Percentiles rank a stretch among this genome's conserved stretches.
phyloP scores from a whole-genome alignment of 2,888 invertebrate genomes.

The Ormyrus thymus region DNA sequence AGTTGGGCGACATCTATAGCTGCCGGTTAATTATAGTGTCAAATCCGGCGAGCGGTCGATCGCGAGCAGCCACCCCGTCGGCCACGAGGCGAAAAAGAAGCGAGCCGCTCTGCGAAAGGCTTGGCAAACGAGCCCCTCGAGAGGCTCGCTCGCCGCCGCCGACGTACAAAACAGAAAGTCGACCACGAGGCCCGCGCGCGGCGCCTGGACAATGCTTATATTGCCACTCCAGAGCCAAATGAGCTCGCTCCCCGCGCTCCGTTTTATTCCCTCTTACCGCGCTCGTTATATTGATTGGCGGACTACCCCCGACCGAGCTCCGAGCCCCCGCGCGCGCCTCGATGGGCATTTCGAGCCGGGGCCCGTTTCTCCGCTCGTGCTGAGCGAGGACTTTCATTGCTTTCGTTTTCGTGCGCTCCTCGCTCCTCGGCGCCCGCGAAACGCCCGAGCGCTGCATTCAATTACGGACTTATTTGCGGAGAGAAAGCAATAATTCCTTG shows the following conservation, averaged over 20 bases:
- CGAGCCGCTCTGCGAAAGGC: background rate
- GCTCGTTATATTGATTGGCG: slow-evolving; percentile 25
- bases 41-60: background rate
- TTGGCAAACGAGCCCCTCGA: too few species aligned
- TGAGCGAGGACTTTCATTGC: too few species aligned
- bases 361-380: too few species aligned
- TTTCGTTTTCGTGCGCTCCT: too few species aligned
- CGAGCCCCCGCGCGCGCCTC: too few species aligned
- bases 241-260: slow-evolving; percentile 13
- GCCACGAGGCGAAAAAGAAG: slow-evolving; percentile 1
- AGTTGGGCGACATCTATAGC: too few species aligned
- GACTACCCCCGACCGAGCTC: slow-evolving; percentile 3
- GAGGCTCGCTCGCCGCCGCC: background rate
- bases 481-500: background rate
- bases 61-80: background rate
- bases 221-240: slow-evolving; percentile 45
- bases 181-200: background rate
- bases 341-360: too few species aligned
- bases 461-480: background rate
- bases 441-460: too few species aligned
- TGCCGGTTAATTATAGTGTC: too few species aligned
- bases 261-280: background rate
- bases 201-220: slow-evolving; percentile 25
- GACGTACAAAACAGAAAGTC: slow-evolving; percentile 22
- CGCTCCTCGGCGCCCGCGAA: too few species aligned